Evolutionary conservation across 2,113 vertebrate species (phyloP).

Genomic region (Vulpes lagopus): DNA sequence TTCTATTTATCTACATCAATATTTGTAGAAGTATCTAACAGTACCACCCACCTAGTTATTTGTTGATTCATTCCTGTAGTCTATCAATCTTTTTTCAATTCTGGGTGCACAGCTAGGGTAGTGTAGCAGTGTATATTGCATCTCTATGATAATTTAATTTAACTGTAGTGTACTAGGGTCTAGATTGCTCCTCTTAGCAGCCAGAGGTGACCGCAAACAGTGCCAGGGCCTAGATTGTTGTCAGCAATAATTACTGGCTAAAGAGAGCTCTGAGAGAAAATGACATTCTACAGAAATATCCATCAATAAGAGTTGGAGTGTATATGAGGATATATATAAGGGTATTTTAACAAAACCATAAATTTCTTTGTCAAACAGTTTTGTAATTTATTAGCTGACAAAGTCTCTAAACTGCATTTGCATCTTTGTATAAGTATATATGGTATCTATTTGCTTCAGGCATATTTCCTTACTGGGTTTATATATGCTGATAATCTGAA

Average conservation of each 20-base stretch:
- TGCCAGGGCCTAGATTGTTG: conserved; percentile 66
- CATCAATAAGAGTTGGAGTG: conserved; percentile 20
- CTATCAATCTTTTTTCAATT: conserved; percentile 82
- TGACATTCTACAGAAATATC: conserved; percentile 66
- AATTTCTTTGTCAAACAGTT: conserved; percentile 73
- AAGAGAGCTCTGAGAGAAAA: conserved; percentile 67
- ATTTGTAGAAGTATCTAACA: conserved; percentile 56
- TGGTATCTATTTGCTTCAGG: conserved; percentile 46
- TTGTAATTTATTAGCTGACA: conserved; percentile 65
- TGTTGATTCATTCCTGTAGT: conserved; percentile 69
- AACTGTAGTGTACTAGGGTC: conserved; percentile 67
- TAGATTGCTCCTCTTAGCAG: conserved; percentile 76
- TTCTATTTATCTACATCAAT: conserved; percentile 63
- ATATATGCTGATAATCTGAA: conserved; percentile 73
- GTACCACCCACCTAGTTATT: conserved; percentile 76
- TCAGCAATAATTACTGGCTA: conserved; percentile 77
- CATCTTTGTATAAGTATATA: conserved; percentile 58
- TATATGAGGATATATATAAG: conserved; percentile 19
- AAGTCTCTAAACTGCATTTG: conserved; percentile 51
- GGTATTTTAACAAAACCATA: conserved; percentile 66
- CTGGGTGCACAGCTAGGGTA: conserved; percentile 50
- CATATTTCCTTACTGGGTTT: conserved; percentile 71
- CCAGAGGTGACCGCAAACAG: conserved; percentile 69
- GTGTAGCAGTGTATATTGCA: conserved; percentile 50
- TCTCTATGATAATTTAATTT: conserved; percentile 83